These are phyloP conservation scores for Podargus strigoides DNA, from an alignment of 2,797 vertebrate genomes.

Conservation along the genomic window DNA sequence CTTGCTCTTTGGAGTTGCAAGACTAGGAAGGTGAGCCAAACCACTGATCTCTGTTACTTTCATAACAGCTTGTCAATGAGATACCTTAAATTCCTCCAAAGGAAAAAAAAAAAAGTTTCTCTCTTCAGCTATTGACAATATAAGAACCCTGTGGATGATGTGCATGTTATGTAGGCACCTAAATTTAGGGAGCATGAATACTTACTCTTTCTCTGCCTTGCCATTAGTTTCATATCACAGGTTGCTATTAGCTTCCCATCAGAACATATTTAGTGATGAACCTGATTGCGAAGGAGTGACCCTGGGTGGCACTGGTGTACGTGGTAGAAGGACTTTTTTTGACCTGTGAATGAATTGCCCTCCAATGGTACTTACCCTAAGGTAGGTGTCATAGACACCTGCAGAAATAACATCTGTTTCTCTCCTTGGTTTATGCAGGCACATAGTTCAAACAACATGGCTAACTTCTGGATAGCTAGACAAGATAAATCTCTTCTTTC, in stretches of 20 bases:
- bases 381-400: neutral
- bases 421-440: neutral
- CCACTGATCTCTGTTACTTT: neutral
- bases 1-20: neutral
- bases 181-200: neutral
- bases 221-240: neutral
- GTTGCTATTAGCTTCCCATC: neutral
- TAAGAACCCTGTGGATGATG: neutral
- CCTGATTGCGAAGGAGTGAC: neutral
- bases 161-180: neutral
- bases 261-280: neutral
- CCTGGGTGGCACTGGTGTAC: neutral
- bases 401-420: slow-evolving; percentile 12
- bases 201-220: neutral
- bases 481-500: neutral
- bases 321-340: neutral
- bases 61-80: neutral
- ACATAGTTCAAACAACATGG: neutral
- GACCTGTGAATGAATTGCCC: neutral
- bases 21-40: neutral
- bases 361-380: neutral
- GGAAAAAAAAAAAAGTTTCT: neutral
- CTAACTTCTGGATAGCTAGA: neutral
- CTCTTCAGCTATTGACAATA: neutral
- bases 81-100: neutral